A percentile compares a stretch with the other conserved stretches of the same genome.
Evolutionary conservation across 2,797 vertebrate species (phyloP).

Genomic region (Xenopus petersii): DNA sequence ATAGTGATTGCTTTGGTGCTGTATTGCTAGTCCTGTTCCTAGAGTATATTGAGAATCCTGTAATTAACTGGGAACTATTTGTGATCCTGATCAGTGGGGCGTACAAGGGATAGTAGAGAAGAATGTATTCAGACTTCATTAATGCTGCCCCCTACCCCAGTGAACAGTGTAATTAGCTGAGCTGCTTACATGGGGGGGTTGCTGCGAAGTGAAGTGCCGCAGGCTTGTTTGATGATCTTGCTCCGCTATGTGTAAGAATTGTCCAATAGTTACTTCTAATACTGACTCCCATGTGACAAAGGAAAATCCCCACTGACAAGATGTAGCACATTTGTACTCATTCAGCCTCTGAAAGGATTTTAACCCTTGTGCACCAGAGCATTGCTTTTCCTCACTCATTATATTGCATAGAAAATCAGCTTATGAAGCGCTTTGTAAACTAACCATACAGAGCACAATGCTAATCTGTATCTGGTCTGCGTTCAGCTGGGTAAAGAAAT

Average conservation of each 20-base stretch:
- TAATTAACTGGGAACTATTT: slow-evolving; percentile 29
- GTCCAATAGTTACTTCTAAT: background rate
- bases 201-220: slow-evolving; percentile 13
- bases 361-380: background rate
- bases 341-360: background rate
- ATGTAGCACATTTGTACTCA: slow-evolving; percentile 13
- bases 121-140: slow-evolving; percentile 29
- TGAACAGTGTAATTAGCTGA: slow-evolving; percentile 34
- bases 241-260: slow-evolving; percentile 19
- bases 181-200: slow-evolving; percentile 1
- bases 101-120: slow-evolving; percentile 10
- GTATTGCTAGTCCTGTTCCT: too few species aligned
- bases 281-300: slow-evolving; percentile 6
- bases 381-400: too few species aligned
- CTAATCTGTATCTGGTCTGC: too few species aligned
- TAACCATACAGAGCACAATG: too few species aligned
- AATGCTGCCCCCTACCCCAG: slow-evolving; percentile 28
- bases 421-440: too few species aligned
- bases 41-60: background rate
- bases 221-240: slow-evolving; percentile 19
- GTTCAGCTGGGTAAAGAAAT: too few species aligned
- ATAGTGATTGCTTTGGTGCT: too few species aligned
- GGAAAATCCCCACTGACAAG: slow-evolving; percentile 14
- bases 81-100: slow-evolving; percentile 11
- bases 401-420: too few species aligned